Percentiles rank a stretch among this genome's conserved stretches.
These are phyloP conservation scores for Caenorhabditis briggsae DNA, from an alignment of 1,140 invertebrate species.

Conservation along the genomic window DNA sequence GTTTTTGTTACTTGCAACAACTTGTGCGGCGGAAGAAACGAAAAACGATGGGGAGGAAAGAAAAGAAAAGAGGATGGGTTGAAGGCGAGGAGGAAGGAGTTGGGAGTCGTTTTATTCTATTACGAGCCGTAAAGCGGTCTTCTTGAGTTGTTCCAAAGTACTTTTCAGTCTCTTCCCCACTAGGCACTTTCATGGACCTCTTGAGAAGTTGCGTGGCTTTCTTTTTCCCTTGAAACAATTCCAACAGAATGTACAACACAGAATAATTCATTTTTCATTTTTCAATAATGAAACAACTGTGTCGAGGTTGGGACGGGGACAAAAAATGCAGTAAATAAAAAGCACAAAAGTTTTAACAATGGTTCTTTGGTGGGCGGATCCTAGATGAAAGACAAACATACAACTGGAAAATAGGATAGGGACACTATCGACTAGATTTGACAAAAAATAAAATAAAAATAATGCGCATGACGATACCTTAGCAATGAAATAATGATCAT, in stretches of 20 bases:
- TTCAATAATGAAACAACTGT: background rate
- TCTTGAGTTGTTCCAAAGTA: conserved; percentile 53
- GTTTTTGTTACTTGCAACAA: background rate
- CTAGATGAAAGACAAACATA: conserved; percentile 38
- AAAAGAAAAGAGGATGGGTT: no score
- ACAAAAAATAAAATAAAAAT: background rate
- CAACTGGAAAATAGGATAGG: conserved; percentile 7
- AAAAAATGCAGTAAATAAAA: conserved; percentile 33
- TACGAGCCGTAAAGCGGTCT: conserved; percentile 49
- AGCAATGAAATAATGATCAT: background rate
- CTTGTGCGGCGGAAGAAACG: background rate
- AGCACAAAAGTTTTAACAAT: conserved; percentile 13
- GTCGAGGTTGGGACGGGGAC: background rate
- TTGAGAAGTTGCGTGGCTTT: no score
- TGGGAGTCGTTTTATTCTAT: conserved; percentile 54
- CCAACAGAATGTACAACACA: background rate
- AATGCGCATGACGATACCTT: background rate
- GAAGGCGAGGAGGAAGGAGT: background rate
- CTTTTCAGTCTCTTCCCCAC: background rate
- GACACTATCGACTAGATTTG: conserved; percentile 49
- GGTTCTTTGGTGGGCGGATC: no score
- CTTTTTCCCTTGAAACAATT: background rate
- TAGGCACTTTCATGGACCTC: conserved; percentile 4
- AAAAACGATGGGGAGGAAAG: background rate
- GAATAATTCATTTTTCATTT: background rate